These are phyloP conservation scores for Ptychobarbus kaznakovi DNA, from an alignment of 2,797 vertebrate species.

Conservation along the genomic window DNA sequence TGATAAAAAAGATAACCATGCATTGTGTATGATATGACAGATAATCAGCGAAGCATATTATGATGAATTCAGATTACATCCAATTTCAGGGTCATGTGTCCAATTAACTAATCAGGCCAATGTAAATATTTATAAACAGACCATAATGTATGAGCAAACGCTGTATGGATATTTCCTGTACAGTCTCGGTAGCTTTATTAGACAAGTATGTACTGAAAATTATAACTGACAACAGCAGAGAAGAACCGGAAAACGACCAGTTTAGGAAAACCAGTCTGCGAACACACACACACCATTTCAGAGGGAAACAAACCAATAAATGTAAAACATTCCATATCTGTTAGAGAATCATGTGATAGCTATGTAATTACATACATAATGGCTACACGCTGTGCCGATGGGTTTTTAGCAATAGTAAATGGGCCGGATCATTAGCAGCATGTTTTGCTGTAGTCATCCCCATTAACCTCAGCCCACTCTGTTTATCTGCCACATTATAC, in stretches of 20 bases:
- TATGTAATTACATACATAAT: slow-evolving; percentile 39
- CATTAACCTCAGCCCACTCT: slow-evolving; percentile 49
- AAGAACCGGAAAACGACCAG: not conserved
- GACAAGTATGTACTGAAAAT: not conserved
- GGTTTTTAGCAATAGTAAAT: slow-evolving; percentile 39
- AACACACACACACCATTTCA: not conserved
- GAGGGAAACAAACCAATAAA: slow-evolving; percentile 2
- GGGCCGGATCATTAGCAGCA: slow-evolving; percentile 41
- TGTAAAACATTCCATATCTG: slow-evolving; percentile 7
- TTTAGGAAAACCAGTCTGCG: not conserved
- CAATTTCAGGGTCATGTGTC: not conserved
- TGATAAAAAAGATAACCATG: not conserved
- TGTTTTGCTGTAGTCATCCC: slow-evolving; percentile 45
- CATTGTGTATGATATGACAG: not conserved
- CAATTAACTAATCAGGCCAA: not conserved
- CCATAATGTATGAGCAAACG: not conserved
- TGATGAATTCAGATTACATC: slow-evolving; percentile 3
- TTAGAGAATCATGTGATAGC: slow-evolving; percentile 27
- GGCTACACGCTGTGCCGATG: slow-evolving; percentile 10
- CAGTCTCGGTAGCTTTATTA: slow-evolving; percentile 20
- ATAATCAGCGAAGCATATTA: not conserved
- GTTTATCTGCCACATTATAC: slow-evolving; percentile 50
- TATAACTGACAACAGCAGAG: slow-evolving; percentile 19
- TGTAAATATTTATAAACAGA: not conserved
- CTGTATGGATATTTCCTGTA: slow-evolving; percentile 24